Conservation (phyloP, 2,888 invertebrate genomes). For the Phortica okadai region DNA sequence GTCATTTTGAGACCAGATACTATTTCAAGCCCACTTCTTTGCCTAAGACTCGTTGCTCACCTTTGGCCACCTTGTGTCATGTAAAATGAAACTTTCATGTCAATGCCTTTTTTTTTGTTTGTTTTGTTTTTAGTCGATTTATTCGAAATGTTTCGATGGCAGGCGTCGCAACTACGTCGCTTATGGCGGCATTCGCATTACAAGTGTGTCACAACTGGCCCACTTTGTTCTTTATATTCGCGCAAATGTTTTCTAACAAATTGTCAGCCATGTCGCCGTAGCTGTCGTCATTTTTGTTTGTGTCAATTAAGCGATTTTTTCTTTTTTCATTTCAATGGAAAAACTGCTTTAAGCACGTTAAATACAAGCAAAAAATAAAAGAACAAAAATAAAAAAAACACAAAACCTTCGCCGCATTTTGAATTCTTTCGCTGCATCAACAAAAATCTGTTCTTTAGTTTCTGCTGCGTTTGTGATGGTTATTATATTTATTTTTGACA, state of each 20-base stretch:
- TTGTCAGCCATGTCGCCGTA: slow-evolving; percentile 27
- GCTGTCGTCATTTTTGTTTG: slow-evolving; percentile 41
- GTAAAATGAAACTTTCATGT: slow-evolving; percentile 67
- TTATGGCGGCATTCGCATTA: not conserved
- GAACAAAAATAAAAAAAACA: not conserved
- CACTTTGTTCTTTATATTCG: slow-evolving; percentile 3
- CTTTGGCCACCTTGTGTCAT: slow-evolving; percentile 50
- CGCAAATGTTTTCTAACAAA: not conserved
- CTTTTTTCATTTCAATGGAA: slow-evolving; percentile 36
- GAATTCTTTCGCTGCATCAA: slow-evolving; percentile 35
- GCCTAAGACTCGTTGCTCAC: slow-evolving; percentile 44
- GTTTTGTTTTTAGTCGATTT: slow-evolving; percentile 34
- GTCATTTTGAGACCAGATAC: not conserved
- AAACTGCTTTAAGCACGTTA: slow-evolving; percentile 14
- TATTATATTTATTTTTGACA: not conserved
- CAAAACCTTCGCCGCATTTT: slow-evolving; percentile 30
- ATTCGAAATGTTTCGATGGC: slow-evolving; percentile 45
- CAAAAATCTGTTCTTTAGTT: slow-evolving; percentile 33
- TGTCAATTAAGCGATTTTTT: slow-evolving; percentile 49
- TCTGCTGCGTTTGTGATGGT: not conserved
- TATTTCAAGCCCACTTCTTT: not conserved
- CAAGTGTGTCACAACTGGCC: slow-evolving; percentile 18
- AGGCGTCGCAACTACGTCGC: not conserved
- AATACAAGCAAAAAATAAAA: not conserved
- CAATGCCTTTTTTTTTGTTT: slow-evolving; percentile 58